These are phyloP conservation scores for Erebia ligea DNA, from an alignment of 2,888 invertebrate species.

Conservation along the genomic window DNA sequence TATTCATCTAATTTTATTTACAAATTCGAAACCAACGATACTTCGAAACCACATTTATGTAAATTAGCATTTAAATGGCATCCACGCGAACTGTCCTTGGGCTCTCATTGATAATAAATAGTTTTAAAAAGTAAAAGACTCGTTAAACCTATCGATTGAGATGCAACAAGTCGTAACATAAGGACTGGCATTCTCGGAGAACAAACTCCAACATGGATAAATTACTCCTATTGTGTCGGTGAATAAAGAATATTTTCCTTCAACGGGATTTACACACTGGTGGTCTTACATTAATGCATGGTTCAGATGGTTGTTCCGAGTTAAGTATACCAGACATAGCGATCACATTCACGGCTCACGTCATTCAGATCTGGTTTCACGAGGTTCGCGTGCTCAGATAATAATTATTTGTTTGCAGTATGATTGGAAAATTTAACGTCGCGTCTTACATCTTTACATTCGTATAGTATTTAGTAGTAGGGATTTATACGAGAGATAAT, in stretches of 20 bases:
- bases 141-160: not conserved
- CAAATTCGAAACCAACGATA: not conserved
- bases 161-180: conserved; percentile 9
- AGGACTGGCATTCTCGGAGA: not conserved
- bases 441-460: not conserved
- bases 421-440: conserved; percentile 42
- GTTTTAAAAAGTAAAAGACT: conserved; percentile 1
- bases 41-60: not conserved
- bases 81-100: not conserved
- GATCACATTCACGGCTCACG: conserved; percentile 37
- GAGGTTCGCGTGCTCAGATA: conserved; percentile 61
- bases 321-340: conserved; percentile 27
- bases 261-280: not conserved
- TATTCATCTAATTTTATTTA: too few species aligned
- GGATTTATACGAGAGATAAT: not conserved
- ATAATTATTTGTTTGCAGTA: conserved; percentile 54
- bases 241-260: conserved; percentile 1
- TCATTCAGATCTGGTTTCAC: conserved; percentile 59
- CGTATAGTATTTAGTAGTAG: too few species aligned
- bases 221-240: not conserved
- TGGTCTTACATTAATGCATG: conserved; percentile 9
- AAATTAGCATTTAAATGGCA: conserved; percentile 1
- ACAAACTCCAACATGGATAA: not conserved
- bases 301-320: conserved; percentile 1
- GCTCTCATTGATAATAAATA: not conserved